Conservation (phyloP, 2,888 invertebrate genomes). For the Cecidostiba fungosa region DNA sequence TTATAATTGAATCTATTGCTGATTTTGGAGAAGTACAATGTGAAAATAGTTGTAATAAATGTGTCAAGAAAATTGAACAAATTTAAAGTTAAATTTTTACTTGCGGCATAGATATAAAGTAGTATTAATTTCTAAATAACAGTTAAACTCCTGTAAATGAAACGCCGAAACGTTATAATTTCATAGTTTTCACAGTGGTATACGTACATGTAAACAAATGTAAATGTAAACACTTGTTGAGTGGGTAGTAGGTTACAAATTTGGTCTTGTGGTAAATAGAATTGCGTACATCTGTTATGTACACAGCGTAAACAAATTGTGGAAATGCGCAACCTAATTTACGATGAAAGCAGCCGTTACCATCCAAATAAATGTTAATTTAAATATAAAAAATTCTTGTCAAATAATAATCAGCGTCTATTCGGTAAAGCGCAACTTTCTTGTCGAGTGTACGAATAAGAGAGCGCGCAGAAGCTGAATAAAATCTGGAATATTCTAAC, state of each 20-base stretch:
- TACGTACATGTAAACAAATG: not conserved
- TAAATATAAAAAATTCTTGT: not conserved
- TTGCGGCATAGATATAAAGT: too few species aligned
- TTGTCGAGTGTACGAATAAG: not conserved
- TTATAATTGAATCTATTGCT: too few species aligned
- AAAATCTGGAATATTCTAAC: not conserved
- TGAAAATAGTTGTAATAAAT: too few species aligned
- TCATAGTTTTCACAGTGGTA: not conserved
- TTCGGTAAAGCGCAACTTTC: not conserved
- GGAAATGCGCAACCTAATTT: not conserved
- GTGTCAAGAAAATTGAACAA: too few species aligned
- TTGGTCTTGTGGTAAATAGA: not conserved
- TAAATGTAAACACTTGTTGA: not conserved
- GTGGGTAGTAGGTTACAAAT: not conserved
- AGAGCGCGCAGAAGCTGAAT: not conserved
- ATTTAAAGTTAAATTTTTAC: too few species aligned
- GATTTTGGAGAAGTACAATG: too few species aligned
- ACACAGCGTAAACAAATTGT: not conserved
- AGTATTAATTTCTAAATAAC: not conserved
- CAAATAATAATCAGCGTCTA: not conserved
- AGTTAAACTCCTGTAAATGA: not conserved
- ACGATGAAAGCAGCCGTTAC: not conserved
- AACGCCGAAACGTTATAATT: not conserved
- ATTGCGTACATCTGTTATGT: not conserved
- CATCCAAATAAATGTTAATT: not conserved